Base-by-base conservation (phyloP, 2,797 vertebrate species). In the Acanthornis magna region DNA sequence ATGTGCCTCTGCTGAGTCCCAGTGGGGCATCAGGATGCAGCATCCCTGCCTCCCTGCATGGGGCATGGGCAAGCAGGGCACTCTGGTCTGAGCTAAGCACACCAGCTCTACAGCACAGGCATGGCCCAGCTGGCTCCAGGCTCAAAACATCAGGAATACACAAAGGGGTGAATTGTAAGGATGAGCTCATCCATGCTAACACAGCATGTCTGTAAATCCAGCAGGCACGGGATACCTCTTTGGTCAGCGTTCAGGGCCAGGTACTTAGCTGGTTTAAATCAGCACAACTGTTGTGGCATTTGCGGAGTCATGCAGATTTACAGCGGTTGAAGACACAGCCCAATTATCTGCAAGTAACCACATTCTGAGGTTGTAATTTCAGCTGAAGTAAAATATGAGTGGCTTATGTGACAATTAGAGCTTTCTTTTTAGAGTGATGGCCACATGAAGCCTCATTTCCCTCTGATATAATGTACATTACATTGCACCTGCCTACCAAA, bases 311-410 rank as follows among this genome's bases (percentile, higher is more conserved):
- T 17, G 7, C 36, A 43, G 72, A 76, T 89, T 85, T 93, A 76
- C 42, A 54, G 53, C 0, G 0, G 32, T 32, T 57, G 50, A 85
- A 82, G 36, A 34, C 40, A 38, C 21, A 79, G 53, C 40, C 57
- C 34, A 30, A 14, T 72, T 91, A 80, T 17, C 3, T 0, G 32
- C 53, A 67, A 74, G 16, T 60, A 67, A 77, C 21, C 5, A 7
- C 45, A 20, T 67, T 60, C 61, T 47, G n/a, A 61, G 47, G 50
- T 34, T 78, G 47, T 47, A 61, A 71, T 90, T 95, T 91, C 73
- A 81, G 42, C 20, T 1, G 5, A 22, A 86, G 75, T 32, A 89
- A 73, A 89, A 68, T 63, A 60, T 4, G 5, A 77, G 47, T 38
- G 34, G 14, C 73, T 91, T 62, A 61, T 78, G 54, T 54, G 77